Evolutionary conservation across 2,113 vertebrate species (phyloP).

Genomic region (Menidia beryllina): DNA sequence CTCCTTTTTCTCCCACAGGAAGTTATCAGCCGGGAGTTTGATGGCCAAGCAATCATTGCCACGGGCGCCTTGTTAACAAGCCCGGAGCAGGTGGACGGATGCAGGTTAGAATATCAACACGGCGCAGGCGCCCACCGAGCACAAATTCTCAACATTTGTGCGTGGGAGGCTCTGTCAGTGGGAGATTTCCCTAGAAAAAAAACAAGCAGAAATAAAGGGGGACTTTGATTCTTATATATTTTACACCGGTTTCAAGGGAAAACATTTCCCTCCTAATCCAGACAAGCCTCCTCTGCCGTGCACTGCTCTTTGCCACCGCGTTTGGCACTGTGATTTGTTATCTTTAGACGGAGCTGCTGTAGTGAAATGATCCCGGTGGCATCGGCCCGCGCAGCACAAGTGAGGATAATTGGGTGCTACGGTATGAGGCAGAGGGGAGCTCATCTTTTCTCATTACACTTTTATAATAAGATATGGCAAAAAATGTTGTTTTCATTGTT

Average conservation of each 20-base stretch:
- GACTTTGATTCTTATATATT: constrained; percentile 27
- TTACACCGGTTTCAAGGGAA: constrained; percentile 4
- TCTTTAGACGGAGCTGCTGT: constrained; percentile 38
- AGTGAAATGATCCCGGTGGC: constrained; percentile 41
- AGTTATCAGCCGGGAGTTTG: constrained; percentile 75
- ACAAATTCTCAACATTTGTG: constrained; percentile 42
- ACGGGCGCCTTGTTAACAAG: constrained; percentile 77
- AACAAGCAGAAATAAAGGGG: not conserved
- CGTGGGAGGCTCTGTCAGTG: constrained; percentile 35
- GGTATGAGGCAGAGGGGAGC: constrained; percentile 47
- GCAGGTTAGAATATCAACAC: constrained; percentile 64
- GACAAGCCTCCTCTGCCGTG: constrained; percentile 20
- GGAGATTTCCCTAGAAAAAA: constrained; percentile 27
- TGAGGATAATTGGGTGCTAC: constrained; percentile 63
- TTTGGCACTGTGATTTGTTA: constrained; percentile 15
- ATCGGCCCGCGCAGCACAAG: constrained; percentile 41
- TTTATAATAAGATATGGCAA: constrained; percentile 30
- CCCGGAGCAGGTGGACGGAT: constrained; percentile 66
- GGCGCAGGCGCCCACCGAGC: constrained; percentile 15
- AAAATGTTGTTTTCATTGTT: constrained; percentile 51
- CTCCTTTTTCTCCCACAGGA: constrained; percentile 62
- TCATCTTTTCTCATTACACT: constrained; percentile 68
- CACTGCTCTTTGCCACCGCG: constrained; percentile 51
- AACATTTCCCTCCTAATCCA: constrained; percentile 10
- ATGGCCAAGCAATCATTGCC: constrained; percentile 76